These are phyloP conservation scores for Acanthisitta chloris DNA, from an alignment of 2,113 vertebrate species.

Conservation along the genomic window DNA sequence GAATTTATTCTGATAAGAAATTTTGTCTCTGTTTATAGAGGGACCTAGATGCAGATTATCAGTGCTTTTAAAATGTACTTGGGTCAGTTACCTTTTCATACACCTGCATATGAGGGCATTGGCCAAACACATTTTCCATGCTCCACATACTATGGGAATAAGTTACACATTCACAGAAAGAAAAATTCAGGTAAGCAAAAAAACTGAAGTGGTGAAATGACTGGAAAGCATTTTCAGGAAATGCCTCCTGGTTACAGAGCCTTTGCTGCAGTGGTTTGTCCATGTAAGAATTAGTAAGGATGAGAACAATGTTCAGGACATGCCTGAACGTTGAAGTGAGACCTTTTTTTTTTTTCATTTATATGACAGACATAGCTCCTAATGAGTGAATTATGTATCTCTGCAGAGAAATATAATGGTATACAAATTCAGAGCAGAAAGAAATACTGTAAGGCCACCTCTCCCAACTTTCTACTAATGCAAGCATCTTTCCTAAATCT, in stretches of 20 bases:
- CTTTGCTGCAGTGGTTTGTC: background rate
- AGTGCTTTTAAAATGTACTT: background rate
- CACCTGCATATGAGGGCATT: rapidly evolving
- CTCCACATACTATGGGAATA: background rate
- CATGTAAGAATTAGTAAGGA: background rate
- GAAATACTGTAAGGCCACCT: background rate
- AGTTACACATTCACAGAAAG: background rate
- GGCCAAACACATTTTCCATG: background rate
- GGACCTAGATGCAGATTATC: background rate
- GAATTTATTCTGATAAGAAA: background rate
- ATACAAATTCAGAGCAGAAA: background rate
- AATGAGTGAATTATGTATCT: background rate
- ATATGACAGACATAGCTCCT: background rate
- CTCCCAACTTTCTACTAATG: background rate
- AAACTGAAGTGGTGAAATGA: background rate
- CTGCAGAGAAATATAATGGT: background rate
- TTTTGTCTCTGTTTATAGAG: background rate
- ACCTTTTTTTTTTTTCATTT: background rate
- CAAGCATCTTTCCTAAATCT: background rate
- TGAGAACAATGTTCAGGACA: background rate
- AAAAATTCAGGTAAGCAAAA: background rate
- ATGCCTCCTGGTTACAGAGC: background rate
- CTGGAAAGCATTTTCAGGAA: background rate
- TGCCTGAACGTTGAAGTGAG: background rate
- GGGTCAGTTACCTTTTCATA: background rate